A percentile compares a stretch with the other conserved stretches of the same genome.
These are phyloP conservation scores for Tyria jacobaeae DNA, from an alignment of 2,888 invertebrate species.

Conservation along the genomic window DNA sequence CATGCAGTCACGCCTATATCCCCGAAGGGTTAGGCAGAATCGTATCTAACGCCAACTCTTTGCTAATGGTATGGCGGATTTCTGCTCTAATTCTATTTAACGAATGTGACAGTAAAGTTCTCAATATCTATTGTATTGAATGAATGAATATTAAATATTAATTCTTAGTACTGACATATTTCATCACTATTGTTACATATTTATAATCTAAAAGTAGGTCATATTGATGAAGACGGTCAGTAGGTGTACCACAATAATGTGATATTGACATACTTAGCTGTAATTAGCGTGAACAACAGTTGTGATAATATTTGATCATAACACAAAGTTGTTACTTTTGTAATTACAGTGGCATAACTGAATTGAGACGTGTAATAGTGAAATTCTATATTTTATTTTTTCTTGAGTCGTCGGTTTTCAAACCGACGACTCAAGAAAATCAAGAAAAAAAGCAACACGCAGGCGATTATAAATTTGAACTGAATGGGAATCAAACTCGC, in stretches of 20 bases:
- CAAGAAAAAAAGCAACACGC: too few species aligned
- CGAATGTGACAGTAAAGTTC: too few species aligned
- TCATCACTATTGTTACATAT: neutral
- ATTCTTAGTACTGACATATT: neutral
- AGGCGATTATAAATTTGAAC: too few species aligned
- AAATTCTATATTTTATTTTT: neutral
- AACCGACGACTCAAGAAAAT: too few species aligned
- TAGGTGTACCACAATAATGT: neutral
- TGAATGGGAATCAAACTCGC: too few species aligned
- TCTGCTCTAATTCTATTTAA: too few species aligned
- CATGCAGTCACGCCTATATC: too few species aligned
- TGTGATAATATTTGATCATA: neutral
- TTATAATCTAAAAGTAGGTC: neutral
- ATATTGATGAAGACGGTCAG: neutral
- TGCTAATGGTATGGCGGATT: too few species aligned
- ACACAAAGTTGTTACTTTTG: neutral
- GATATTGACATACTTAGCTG: slow-evolving; percentile 5
- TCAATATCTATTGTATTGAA: too few species aligned
- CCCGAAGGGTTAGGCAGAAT: too few species aligned
- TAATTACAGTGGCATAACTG: neutral
- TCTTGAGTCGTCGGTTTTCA: too few species aligned
- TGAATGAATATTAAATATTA: neutral
- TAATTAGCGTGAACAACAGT: neutral
- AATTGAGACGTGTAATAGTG: neutral
- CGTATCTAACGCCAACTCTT: too few species aligned